Conservation (phyloP, 35 echinoderm and acorn worm genomes). For the Hemicentrotus pulcherrimus region DNA sequence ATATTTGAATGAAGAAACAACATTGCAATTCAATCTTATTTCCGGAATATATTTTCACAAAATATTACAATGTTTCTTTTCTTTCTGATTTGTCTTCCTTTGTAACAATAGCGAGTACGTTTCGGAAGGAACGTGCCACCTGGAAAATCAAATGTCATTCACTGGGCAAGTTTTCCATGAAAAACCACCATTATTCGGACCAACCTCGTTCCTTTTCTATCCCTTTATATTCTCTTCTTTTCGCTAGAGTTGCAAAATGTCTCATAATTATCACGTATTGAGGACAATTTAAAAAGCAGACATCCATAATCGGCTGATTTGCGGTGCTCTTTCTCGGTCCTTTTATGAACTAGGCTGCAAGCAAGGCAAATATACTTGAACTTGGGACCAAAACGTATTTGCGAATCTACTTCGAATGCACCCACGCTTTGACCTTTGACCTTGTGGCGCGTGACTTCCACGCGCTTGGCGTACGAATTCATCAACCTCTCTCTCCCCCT, state of each 20-base stretch:
- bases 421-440: neutral
- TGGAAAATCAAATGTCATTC: neutral
- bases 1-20: neutral
- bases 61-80: neutral
- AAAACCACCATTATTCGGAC: neutral
- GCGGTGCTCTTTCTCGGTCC: neutral
- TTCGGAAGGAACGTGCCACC: neutral
- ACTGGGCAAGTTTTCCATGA: neutral
- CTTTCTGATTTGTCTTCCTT: neutral
- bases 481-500: neutral
- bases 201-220: neutral
- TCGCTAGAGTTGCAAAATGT: slow-evolving; percentile 10
- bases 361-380: slow-evolving; percentile 4
- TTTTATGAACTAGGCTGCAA: neutral
- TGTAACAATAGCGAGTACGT: neutral
- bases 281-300: neutral
- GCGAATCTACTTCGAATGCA: neutral
- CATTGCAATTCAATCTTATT: neutral
- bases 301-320: neutral
- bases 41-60: neutral
- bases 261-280: slow-evolving; percentile 9
- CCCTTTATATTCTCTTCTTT: neutral
- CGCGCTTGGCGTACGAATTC: slow-evolving; percentile 15
- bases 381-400: neutral
- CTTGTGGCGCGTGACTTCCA: neutral